These are phyloP conservation scores for Sparus aurata DNA, from an alignment of 2,797 vertebrate species.

Conservation along the genomic window DNA sequence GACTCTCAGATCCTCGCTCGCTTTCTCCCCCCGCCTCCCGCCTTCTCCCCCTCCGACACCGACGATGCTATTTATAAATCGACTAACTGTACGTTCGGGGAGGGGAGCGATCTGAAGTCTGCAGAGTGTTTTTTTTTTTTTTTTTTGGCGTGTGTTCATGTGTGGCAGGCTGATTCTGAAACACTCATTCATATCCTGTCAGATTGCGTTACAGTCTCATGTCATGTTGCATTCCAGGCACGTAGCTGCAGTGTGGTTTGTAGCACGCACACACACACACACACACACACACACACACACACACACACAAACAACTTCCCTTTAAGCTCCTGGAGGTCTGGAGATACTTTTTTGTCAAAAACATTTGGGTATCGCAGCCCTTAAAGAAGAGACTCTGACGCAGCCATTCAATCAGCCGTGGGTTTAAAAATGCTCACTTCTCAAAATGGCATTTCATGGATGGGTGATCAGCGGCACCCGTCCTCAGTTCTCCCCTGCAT, in stretches of 20 bases:
- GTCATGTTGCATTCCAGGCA: conserved; percentile 8
- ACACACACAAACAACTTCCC: conserved; percentile 3
- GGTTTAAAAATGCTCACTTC: conserved; percentile 23
- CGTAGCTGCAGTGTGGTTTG: neutral
- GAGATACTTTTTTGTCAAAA: conserved; percentile 6
- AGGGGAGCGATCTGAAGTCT: neutral
- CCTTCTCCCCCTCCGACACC: conserved; percentile 41
- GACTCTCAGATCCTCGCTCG: conserved; percentile 10
- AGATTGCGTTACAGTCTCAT: neutral
- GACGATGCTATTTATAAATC: conserved; percentile 55
- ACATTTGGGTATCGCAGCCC: conserved; percentile 25
- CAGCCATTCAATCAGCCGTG: conserved; percentile 27
- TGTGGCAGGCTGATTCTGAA: conserved; percentile 1
- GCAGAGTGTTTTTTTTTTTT: conserved; percentile 1
- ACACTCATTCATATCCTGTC: conserved; percentile 4
- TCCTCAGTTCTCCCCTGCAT: neutral
- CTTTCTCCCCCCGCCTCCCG: neutral
- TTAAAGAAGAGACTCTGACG: conserved; percentile 9
- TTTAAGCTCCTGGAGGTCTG: neutral
- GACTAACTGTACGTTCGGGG: conserved; percentile 19
- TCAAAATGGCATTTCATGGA: conserved; percentile 45
- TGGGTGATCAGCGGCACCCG: conserved; percentile 21
- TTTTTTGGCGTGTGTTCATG: neutral
- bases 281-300: no score
- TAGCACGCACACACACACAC: neutral